Conservation (phyloP, 2,113 vertebrate species). For the Nymphicus hollandicus region DNA sequence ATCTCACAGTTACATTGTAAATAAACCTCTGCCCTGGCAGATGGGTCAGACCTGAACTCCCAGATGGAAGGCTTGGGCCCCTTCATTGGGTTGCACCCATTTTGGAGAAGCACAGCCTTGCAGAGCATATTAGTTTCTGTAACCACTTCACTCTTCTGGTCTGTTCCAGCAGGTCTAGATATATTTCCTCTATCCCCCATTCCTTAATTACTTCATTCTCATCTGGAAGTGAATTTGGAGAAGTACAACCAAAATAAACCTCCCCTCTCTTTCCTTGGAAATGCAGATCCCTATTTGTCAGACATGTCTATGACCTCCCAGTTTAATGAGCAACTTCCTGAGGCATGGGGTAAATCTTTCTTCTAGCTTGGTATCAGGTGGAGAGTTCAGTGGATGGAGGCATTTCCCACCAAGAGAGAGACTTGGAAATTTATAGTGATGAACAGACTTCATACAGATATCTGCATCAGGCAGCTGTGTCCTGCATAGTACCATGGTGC, state of each 20-base stretch:
- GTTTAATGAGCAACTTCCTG: background rate
- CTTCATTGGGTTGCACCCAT: accelerated
- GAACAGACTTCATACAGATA: background rate
- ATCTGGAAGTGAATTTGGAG: background rate
- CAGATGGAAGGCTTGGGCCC: accelerated
- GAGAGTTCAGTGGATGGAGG: background rate
- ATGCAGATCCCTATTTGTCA: background rate
- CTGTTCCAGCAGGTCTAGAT: background rate
- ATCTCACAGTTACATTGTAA: background rate
- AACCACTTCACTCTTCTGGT: background rate
- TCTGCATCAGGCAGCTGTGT: background rate
- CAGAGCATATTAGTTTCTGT: background rate
- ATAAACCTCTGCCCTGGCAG: background rate
- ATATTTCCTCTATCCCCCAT: background rate
- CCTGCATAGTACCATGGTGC: accelerated
- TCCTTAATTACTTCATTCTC: background rate
- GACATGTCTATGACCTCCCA: background rate
- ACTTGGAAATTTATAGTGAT: background rate
- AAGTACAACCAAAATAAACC: background rate
- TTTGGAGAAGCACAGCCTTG: background rate
- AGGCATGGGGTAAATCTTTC: accelerated
- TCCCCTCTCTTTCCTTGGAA: background rate
- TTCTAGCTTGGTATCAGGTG: background rate
- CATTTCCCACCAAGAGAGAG: background rate
- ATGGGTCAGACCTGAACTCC: background rate